These are phyloP conservation scores for Julus scanicus DNA, from an alignment of 2,888 invertebrate species.

Conservation along the genomic window DNA sequence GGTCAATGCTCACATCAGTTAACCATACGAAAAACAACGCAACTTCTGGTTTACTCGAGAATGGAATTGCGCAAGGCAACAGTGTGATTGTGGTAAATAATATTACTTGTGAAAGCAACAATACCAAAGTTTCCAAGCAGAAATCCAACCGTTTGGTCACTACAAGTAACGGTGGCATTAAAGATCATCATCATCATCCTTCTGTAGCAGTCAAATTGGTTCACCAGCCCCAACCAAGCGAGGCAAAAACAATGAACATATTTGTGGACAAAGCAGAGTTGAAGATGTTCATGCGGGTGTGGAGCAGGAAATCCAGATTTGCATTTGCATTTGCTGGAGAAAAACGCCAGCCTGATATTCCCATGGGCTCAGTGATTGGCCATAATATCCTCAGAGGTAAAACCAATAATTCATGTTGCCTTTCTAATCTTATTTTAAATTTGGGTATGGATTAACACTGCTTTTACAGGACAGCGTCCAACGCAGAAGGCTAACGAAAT, in stretches of 20 bases:
- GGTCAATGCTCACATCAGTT: not conserved
- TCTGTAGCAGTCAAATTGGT: not conserved
- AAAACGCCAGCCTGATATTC: not conserved
- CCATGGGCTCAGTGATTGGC: not conserved
- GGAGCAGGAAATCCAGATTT: conserved; percentile 19
- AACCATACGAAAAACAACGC: not conserved
- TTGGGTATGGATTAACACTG: not conserved
- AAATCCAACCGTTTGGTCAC: not conserved
- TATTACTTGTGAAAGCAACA: not conserved
- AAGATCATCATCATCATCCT: not conserved
- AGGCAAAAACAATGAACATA: conserved; percentile 13
- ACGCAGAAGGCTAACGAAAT: not conserved
- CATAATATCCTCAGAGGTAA: not conserved
- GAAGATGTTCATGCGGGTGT: conserved; percentile 13
- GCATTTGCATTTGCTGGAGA: conserved; percentile 2
- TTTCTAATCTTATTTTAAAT: not conserved
- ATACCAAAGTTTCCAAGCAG: not conserved
- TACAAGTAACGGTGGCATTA: not conserved
- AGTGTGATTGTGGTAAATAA: not conserved
- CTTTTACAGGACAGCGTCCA: not conserved
- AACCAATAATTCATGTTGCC: not conserved
- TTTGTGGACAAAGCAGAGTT: not conserved
- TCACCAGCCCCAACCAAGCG: not conserved
- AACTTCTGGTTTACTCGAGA: not conserved
- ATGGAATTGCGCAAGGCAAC: not conserved